These are phyloP conservation scores for Agonum fuliginosum DNA, from an alignment of 2,888 invertebrate genomes.

Conservation along the genomic window DNA sequence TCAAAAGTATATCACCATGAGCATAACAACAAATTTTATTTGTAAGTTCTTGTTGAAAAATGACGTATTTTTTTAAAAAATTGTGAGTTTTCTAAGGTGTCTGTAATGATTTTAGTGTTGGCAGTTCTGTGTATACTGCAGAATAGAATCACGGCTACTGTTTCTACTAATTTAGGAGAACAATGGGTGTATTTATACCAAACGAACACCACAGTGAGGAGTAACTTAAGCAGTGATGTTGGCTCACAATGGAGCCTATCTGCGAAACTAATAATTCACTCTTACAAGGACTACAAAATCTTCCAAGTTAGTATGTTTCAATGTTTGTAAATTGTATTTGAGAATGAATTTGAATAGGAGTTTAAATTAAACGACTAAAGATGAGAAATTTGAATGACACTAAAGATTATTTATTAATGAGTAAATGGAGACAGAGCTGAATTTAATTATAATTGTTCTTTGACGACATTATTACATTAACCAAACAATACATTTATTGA, in stretches of 20 bases:
- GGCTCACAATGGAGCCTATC: slow-evolving; percentile 49
- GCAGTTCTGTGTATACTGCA: slow-evolving; percentile 14
- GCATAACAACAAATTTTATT: background rate
- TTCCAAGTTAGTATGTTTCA: slow-evolving; percentile 50
- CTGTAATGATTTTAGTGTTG: slow-evolving; percentile 31
- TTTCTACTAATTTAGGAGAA: slow-evolving; percentile 17
- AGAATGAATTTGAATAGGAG: background rate
- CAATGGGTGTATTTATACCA: slow-evolving; percentile 37
- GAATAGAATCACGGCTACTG: background rate
- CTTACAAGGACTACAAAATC: slow-evolving; percentile 37
- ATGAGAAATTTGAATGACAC: no score
- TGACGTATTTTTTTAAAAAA: background rate
- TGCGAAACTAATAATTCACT: slow-evolving; percentile 31
- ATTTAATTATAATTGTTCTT: no score
- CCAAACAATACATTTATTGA: no score
- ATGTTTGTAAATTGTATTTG: background rate
- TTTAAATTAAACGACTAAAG: background rate
- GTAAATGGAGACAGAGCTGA: no score
- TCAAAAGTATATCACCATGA: slow-evolving; percentile 11
- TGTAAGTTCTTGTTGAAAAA: background rate
- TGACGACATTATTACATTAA: no score
- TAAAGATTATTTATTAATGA: no score
- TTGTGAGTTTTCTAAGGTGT: slow-evolving; percentile 19
- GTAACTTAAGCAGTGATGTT: background rate
- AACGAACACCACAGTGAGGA: slow-evolving; percentile 27